Percentiles rank a stretch among this genome's conserved stretches.
Conservation (phyloP, 2,797 vertebrate species). For the Thamnophis elegans region DNA sequence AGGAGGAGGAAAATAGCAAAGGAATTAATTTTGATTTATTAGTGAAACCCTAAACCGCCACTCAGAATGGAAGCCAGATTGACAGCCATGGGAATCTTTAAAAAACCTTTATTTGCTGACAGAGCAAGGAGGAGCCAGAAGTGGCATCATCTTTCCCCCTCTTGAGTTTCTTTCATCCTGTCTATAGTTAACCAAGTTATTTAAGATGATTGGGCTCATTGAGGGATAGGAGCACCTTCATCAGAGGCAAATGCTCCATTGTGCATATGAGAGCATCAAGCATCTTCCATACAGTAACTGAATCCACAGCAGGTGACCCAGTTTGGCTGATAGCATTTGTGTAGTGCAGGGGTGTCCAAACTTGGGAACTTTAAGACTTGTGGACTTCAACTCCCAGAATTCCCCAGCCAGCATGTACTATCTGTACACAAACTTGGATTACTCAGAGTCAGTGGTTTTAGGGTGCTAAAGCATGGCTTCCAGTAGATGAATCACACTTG, state of each 20-base stretch:
- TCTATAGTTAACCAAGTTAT: slow-evolving; percentile 52
- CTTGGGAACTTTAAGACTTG: no score
- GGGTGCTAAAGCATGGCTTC: not conserved
- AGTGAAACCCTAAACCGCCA: slow-evolving; percentile 52
- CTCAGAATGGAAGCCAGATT: slow-evolving; percentile 33
- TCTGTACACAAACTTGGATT: not conserved
- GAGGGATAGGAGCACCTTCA: slow-evolving; percentile 53
- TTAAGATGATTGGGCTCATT: slow-evolving; percentile 50
- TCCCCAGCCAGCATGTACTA: no score
- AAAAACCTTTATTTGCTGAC: slow-evolving; percentile 54
- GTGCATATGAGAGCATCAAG: not conserved
- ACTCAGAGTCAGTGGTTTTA: not conserved
- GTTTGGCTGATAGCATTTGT: not conserved
- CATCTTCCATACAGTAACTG: not conserved
- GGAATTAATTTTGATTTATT: slow-evolving; percentile 67
- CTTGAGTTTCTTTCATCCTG: slow-evolving; percentile 51
- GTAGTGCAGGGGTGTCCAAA: no score
- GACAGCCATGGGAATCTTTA: slow-evolving; percentile 48
- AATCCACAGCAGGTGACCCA: not conserved
- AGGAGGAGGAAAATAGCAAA: slow-evolving; percentile 46
- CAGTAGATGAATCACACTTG: no score
- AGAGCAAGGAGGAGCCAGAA: slow-evolving; percentile 29
- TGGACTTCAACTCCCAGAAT: no score
- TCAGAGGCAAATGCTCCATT: not conserved
- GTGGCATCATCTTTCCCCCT: slow-evolving; percentile 34